A percentile compares a stretch with the other conserved stretches of the same genome.
phyloP scores from a whole-genome alignment of 2,797 vertebrate genomes.

The Chelonia mydas region DNA sequence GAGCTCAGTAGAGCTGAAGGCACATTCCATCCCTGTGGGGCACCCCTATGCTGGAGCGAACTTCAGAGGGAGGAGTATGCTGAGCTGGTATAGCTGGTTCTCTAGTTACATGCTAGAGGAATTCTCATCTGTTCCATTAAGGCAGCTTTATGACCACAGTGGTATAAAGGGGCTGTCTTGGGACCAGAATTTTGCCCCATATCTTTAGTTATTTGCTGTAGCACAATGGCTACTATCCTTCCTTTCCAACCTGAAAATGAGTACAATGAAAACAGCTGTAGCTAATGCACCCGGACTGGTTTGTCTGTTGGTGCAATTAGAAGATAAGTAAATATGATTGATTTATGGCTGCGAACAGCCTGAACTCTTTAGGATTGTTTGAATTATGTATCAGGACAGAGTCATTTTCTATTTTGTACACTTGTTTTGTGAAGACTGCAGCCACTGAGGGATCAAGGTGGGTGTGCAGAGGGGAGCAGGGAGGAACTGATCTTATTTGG shows the following conservation, averaged over 20 bases:
- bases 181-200: neutral
- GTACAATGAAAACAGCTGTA: neutral
- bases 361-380: neutral
- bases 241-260: neutral
- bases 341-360: neutral
- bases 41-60: neutral
- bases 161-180: neutral
- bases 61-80: neutral
- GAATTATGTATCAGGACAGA: neutral
- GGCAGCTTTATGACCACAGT: neutral
- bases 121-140: neutral
- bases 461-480: neutral
- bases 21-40: neutral
- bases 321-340: neutral
- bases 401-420: neutral
- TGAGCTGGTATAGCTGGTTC: neutral
- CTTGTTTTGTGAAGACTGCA: neutral
- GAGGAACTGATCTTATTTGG: neutral
- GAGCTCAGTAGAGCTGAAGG: neutral
- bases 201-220: neutral
- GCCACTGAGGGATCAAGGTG: neutral
- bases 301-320: neutral
- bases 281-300: neutral
- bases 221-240: fast-evolving
- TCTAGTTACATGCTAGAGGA: neutral